Evolutionary conservation across 2,888 invertebrate genomes (phyloP).

Genomic region (Sphaeridia pumilis): DNA sequence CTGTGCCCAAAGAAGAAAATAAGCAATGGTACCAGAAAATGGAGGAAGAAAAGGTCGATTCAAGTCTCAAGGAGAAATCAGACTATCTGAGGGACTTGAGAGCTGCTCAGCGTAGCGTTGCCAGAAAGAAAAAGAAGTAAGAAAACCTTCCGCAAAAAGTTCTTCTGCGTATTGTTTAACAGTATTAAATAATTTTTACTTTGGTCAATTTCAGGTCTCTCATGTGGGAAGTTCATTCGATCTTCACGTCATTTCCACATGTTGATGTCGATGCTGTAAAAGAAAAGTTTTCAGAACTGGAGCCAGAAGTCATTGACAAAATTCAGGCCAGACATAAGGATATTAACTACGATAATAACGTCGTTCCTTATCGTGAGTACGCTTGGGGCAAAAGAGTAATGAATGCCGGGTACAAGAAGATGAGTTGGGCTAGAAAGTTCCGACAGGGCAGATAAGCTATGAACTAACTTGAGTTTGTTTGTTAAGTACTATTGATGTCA

Average conservation of each 20-base stretch:
- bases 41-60: conserved; percentile 19
- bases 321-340: conserved; percentile 41
- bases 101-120: conserved; percentile 15
- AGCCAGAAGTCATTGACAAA: conserved; percentile 50
- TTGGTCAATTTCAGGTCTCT: conserved; percentile 36
- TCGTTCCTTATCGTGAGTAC: not conserved
- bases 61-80: conserved; percentile 17
- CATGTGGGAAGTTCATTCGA: conserved; percentile 28
- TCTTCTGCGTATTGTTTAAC: too few relatives aligned
- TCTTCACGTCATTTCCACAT: conserved; percentile 57
- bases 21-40: conserved; percentile 21
- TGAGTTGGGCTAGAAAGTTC: too few relatives aligned
- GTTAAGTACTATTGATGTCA: too few relatives aligned
- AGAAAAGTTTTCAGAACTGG: conserved; percentile 60
- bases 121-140: conserved; percentile 16
- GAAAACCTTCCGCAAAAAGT: not conserved
- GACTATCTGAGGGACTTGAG: conserved; percentile 23
- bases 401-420: too few relatives aligned
- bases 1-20: conserved; percentile 28
- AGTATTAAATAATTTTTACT: too few relatives aligned
- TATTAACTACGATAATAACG: conserved; percentile 9
- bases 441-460: too few relatives aligned
- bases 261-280: conserved; percentile 57
- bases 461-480: too few relatives aligned
- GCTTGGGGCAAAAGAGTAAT: not conserved